Evolutionary conservation across 2,797 vertebrate genomes (phyloP), one percentile per base, ranked within the genome.

Genomic region (Crocidura indochinensis): DNA sequence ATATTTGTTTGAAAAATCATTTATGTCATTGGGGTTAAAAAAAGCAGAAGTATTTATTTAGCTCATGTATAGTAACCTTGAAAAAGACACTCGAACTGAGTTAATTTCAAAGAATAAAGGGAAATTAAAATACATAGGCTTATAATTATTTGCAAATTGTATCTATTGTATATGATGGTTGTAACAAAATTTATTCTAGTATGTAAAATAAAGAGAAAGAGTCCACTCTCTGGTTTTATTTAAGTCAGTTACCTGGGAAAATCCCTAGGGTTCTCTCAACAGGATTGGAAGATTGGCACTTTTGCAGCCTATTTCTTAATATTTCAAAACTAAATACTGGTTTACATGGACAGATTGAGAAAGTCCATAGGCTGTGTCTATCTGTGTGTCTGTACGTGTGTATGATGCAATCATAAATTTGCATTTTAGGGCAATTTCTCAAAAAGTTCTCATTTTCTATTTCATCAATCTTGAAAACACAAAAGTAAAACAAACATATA

Each of bases 401-500:
- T 60, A 20, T 60, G 56, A 19, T 2, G 19, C 56, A 60, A 60
- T 83, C 6, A 53, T 46, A 75, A 2, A n/a, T 82, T 60, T 78
- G 7, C 29, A 15, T 29, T 20, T n/a, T 79, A 65, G 6, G 2
- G n/a, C 31, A 1, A 53, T 82, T 60, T 71, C 7, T 65, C 26
- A 71, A 79, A 86, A 22, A 88, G 38, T 38, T 10, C 27, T 88
- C 26, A 10, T 10, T 64, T 8, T 78, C 1, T 6, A 62, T 15
- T 29, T 2, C 5, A 71, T 22, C 27, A 26, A 83, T 60, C 20
- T 17, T 53, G 24, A 89, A 11, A 89, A 76, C 27, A 47, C 20
- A 26, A 69, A 68, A 62, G 65, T 60, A 19, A 92, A 86, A 62
- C 53, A 78, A 69, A 64, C 88, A 53, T 5, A 67, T 3, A 14